phyloP scores from a whole-genome alignment of 2,797 vertebrate genomes.

The Chrosomus eos region DNA sequence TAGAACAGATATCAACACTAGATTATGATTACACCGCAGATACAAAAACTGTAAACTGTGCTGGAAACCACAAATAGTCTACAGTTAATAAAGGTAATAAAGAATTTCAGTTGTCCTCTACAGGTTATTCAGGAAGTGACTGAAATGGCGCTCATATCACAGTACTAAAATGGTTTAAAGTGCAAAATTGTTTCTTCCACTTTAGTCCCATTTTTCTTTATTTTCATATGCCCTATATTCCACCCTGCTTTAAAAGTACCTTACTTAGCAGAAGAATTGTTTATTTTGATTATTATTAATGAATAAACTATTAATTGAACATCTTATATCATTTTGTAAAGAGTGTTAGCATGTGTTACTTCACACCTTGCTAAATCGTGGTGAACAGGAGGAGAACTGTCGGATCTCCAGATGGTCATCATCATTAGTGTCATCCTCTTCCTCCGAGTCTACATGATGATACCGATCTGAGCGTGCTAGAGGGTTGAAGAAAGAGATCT shows the following conservation, averaged over 20 bases:
- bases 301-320: not conserved
- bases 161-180: not conserved
- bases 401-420: slow-evolving; percentile 92
- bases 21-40: not conserved
- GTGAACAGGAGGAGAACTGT: slow-evolving; percentile 97
- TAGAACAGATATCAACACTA: not conserved
- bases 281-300: not conserved
- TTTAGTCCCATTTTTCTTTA: not conserved
- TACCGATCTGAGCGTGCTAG: slow-evolving; percentile 92
- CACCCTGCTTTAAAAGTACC: not conserved
- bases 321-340: not conserved
- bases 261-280: not conserved
- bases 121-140: not conserved
- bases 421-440: slow-evolving; percentile 96
- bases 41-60: not conserved
- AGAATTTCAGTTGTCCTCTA: not conserved
- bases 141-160: not conserved
- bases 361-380: slow-evolving; percentile 93
- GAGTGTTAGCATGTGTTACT: not conserved
- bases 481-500: slow-evolving; percentile 9
- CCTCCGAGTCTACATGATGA: slow-evolving; percentile 93
- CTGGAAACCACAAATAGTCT: not conserved
- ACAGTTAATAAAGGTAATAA: not conserved
- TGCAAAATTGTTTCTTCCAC: not conserved
- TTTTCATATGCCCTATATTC: not conserved